These are phyloP conservation scores for Drosophila phalerata DNA, from an alignment of 2,888 invertebrate species.

Conservation along the genomic window DNA sequence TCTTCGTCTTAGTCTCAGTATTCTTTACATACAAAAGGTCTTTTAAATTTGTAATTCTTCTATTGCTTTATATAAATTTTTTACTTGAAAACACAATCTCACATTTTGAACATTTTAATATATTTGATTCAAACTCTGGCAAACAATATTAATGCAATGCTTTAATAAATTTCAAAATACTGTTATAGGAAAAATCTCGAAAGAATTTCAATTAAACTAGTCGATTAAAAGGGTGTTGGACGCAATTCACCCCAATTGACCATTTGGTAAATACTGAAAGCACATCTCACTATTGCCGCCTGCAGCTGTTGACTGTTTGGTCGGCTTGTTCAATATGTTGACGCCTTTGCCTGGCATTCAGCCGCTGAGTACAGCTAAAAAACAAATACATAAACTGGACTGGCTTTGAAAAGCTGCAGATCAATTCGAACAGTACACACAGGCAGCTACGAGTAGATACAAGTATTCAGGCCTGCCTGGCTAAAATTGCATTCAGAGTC, in stretches of 20 bases:
- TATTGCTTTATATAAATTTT: too few species aligned
- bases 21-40: too few species aligned
- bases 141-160: neutral
- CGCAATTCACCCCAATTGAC: conserved; percentile 14
- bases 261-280: conserved; percentile 45
- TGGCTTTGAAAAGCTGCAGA: conserved; percentile 54
- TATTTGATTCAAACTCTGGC: too few species aligned
- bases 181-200: neutral
- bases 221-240: conserved; percentile 1
- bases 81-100: too few species aligned
- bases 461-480: conserved; percentile 25
- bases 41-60: too few species aligned
- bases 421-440: conserved; percentile 46
- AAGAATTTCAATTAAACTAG: conserved; percentile 19
- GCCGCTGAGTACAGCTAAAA: conserved; percentile 32
- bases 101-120: too few species aligned
- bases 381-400: conserved; percentile 50
- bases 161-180: neutral
- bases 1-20: too few species aligned
- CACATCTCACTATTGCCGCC: conserved; percentile 61
- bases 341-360: conserved; percentile 27
- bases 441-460: conserved; percentile 1
- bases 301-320: conserved; percentile 48
- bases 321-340: conserved; percentile 56
- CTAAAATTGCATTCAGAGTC: conserved; percentile 70